Base-by-base conservation (phyloP, 2,113 vertebrate species). In the Lepisosteus osseus region DNA sequence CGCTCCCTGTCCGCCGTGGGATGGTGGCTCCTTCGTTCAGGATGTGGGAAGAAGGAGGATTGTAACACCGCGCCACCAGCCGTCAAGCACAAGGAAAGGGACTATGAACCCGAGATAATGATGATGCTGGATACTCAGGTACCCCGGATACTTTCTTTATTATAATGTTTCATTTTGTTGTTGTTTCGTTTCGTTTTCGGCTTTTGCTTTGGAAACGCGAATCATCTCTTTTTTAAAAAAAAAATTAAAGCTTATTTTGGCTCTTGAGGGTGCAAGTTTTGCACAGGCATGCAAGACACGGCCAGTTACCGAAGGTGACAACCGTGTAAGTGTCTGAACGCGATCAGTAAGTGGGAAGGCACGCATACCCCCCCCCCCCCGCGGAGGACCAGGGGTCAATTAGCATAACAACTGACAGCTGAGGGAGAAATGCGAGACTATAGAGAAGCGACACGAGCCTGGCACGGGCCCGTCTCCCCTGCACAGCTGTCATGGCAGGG, bases 111-210 rank as follows among this genome's bases (percentile, higher is more conserved):
- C 74, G 76, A 75, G 72, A 78, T 80, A 76, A 76, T 78, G 73
- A 83, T 83, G 81, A 80, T 80, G 79, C 76, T 83, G 74, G 81
- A 83, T 75, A 80, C 81, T 66, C 81, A 83, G 81, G 81, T 83
- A 83, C 64, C n/a, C 57, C 44, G 14, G 15, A 54, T 68, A 51
- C 12, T 40, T 65, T 56, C 42, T 45, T 63, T 61, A 71, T 61
- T 44, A 40, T 29, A 29, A 29, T 1, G 29, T 1, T 71, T 54
- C 54, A 54, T 54, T 1, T 44, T 61, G 67, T 44, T 8, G 51
- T 11, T 59, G 44, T 13, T 40, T 2, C 29, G 29, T 29, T 29
- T 29, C 29, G 29, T 29, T 29, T 29, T 29, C 29, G 29, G 29
- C 29, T 29, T 29, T 29, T 29, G 29, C 29, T 29, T 29, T 29